Conservation (phyloP, 2,113 vertebrate genomes). For the Lathamus discolor region DNA sequence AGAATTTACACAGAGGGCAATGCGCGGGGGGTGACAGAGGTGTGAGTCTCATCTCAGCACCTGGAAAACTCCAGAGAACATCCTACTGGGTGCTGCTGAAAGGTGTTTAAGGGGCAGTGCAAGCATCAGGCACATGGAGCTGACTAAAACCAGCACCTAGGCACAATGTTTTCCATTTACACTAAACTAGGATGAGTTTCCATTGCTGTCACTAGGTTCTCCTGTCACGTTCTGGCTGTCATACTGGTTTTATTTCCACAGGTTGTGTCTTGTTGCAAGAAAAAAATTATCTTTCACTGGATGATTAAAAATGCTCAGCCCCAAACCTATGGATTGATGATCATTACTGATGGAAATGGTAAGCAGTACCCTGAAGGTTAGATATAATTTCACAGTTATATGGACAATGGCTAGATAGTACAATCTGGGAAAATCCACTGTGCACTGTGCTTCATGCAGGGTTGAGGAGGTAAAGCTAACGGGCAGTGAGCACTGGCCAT, state of each 20-base stretch:
- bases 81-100: neutral
- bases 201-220: neutral
- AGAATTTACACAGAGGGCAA: neutral
- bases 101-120: neutral
- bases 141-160: neutral
- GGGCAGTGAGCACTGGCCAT: accelerated
- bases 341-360: neutral
- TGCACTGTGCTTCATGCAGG: neutral
- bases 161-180: neutral
- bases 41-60: neutral
- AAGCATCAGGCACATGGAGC: neutral
- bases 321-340: neutral
- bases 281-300: neutral
- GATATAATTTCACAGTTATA: neutral
- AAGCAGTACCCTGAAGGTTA: neutral
- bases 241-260: neutral
- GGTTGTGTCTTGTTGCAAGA: neutral
- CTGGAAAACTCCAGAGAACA: no score
- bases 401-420: neutral
- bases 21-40: no score
- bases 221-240: neutral
- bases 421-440: neutral
- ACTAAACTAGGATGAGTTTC: neutral
- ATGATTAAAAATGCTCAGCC: neutral
- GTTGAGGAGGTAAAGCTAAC: neutral